Conservation (phyloP, 2,888 invertebrate species). For the Catocala sponsa region DNA sequence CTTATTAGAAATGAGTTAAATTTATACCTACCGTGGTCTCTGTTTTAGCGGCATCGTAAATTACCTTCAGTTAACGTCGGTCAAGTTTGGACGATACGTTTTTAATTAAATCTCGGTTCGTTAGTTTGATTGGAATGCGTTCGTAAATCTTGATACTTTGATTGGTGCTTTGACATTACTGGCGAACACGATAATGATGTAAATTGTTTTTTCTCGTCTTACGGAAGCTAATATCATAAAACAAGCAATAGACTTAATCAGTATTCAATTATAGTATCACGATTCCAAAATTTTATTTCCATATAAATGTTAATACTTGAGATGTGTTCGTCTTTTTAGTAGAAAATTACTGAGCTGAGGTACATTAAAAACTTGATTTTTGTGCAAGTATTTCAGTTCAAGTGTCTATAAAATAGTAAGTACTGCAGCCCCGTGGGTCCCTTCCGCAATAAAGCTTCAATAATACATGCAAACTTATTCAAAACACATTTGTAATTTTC, state of each 20-base stretch:
- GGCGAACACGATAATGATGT: conserved; percentile 47
- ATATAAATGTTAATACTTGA: conserved; percentile 45
- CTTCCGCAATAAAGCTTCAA: conserved; percentile 6
- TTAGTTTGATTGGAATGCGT: conserved; percentile 67
- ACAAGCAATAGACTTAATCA: conserved; percentile 52
- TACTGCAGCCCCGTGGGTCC: background rate
- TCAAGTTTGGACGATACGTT: conserved; percentile 69
- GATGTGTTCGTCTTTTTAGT: conserved; percentile 38
- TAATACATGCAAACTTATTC: conserved; percentile 9
- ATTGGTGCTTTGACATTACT: conserved; percentile 56
- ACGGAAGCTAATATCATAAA: conserved; percentile 55
- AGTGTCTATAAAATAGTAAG: conserved; percentile 36
- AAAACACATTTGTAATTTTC: conserved; percentile 9
- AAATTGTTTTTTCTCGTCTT: conserved; percentile 45
- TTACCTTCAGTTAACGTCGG: conserved; percentile 67
- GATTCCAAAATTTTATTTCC: conserved; percentile 49
- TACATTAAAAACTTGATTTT: conserved; percentile 43
- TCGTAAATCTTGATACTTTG: conserved; percentile 52
- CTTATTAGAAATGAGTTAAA: conserved; percentile 83
- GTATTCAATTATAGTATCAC: conserved; percentile 50
- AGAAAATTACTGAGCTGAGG: conserved; percentile 31
- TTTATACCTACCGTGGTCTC: conserved; percentile 71
- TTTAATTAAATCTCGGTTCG: conserved; percentile 81
- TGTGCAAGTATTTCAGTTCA: conserved; percentile 35
- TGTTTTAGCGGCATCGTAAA: conserved; percentile 85